Conservation (phyloP, 2,113 vertebrate genomes). For the Panthera uncia region DNA sequence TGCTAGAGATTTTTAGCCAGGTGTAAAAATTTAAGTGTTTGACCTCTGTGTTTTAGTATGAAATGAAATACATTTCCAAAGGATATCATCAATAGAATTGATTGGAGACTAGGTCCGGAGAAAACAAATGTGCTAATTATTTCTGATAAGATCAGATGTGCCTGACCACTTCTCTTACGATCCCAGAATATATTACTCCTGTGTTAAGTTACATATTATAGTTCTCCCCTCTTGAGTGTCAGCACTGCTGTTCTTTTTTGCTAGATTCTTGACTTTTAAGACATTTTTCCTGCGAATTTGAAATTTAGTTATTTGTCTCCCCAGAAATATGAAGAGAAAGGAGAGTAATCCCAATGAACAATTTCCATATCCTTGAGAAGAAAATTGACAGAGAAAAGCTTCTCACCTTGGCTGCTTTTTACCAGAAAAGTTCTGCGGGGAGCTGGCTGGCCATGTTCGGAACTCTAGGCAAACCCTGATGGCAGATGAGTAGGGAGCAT, state of each 20-base stretch:
- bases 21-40: background rate
- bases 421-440: background rate
- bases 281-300: background rate
- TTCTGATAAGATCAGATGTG: background rate
- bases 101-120: background rate
- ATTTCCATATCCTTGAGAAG: background rate
- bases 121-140: background rate
- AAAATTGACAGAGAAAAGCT: background rate
- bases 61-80: slow-evolving; percentile 18
- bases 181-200: background rate
- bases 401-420: background rate
- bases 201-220: background rate
- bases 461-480: background rate
- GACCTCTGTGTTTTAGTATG: background rate
- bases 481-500: background rate
- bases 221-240: background rate
- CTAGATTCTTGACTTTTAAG: slow-evolving; percentile 14
- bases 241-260: background rate
- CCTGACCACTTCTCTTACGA: background rate
- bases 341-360: background rate
- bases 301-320: slow-evolving; percentile 6
- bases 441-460: background rate
- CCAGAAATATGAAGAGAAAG: background rate
- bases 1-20: background rate
- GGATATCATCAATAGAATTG: background rate